These are phyloP conservation scores for Agapornis canus DNA, from an alignment of 2,797 vertebrate genomes.

Conservation along the genomic window DNA sequence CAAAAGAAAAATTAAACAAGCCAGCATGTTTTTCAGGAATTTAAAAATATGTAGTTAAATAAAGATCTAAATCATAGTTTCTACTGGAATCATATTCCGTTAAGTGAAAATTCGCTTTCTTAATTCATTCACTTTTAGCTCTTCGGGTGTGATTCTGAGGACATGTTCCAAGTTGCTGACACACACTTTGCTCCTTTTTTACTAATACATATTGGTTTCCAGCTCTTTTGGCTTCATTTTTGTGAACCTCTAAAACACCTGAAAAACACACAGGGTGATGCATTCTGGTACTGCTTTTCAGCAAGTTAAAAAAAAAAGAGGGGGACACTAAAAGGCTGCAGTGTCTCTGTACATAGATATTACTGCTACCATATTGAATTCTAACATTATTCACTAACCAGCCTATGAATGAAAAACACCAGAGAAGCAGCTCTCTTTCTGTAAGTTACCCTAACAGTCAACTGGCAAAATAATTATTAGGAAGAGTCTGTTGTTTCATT, in stretches of 20 bases:
- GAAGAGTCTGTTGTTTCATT: neutral
- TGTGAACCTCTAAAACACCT: neutral
- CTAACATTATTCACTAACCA: neutral
- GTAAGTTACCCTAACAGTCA: neutral
- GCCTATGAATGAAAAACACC: neutral
- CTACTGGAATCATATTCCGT: neutral
- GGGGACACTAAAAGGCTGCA: neutral
- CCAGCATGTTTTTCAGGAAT: neutral
- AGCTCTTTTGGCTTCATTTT: neutral
- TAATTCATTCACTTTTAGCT: neutral
- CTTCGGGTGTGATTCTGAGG: neutral
- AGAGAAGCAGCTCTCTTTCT: neutral
- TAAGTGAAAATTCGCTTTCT: neutral
- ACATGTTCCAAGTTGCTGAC: neutral
- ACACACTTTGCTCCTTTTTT: neutral
- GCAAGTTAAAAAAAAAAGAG: neutral
- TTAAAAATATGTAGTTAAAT: neutral
- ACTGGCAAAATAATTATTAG: neutral
- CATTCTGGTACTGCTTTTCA: neutral
- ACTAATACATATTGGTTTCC: neutral
- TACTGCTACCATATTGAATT: neutral
- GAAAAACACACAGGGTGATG: neutral
- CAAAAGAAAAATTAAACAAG: slow-evolving; percentile 7
- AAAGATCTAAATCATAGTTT: neutral
- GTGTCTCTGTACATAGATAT: neutral